Percentiles rank a stretch among this genome's conserved stretches.
Conservation (phyloP, 2,888 invertebrate species). For the Pterostichus niger region DNA sequence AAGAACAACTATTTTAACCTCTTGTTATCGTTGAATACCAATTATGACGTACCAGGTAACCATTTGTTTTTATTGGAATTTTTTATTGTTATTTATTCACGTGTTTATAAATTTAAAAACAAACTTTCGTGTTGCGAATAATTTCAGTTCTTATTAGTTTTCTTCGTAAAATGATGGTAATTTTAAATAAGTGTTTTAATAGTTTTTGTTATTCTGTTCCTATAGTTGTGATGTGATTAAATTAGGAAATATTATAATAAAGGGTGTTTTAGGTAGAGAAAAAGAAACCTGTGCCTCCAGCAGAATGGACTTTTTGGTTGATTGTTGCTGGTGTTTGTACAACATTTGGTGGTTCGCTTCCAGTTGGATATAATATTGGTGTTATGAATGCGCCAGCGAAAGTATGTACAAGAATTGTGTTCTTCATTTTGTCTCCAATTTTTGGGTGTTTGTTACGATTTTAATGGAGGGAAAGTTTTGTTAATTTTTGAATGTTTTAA, state of each 20-base stretch:
- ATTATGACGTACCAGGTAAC: conserved; percentile 4
- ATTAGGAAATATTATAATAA: no score
- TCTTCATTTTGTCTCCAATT: no score
- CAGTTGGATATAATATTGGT: conserved; percentile 92
- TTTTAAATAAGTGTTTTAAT: no score
- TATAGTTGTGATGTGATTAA: no score
- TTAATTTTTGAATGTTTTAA: no score
- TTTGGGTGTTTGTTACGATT: no score
- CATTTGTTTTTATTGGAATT: background rate
- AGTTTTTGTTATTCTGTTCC: no score
- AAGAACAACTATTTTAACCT: no score
- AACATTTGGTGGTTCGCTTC: conserved; percentile 88
- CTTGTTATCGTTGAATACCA: background rate
- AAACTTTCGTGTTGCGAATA: no score
- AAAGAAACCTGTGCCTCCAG: conserved; percentile 68
- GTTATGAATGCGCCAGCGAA: conserved; percentile 90
- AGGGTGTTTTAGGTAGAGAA: conserved; percentile 70
- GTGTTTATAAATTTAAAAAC: conserved; percentile 23
- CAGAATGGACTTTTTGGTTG: conserved; percentile 84
- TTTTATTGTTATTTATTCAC: conserved; percentile 20
- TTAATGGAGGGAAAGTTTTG: no score
- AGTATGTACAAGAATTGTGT: conserved; percentile 76
- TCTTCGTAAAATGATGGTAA: no score
- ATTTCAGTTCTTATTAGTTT: no score
- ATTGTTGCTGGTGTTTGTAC: conserved; percentile 85